These are phyloP conservation scores for Arothron firmamentum DNA, from an alignment of 2,113 vertebrate species.

Conservation along the genomic window DNA sequence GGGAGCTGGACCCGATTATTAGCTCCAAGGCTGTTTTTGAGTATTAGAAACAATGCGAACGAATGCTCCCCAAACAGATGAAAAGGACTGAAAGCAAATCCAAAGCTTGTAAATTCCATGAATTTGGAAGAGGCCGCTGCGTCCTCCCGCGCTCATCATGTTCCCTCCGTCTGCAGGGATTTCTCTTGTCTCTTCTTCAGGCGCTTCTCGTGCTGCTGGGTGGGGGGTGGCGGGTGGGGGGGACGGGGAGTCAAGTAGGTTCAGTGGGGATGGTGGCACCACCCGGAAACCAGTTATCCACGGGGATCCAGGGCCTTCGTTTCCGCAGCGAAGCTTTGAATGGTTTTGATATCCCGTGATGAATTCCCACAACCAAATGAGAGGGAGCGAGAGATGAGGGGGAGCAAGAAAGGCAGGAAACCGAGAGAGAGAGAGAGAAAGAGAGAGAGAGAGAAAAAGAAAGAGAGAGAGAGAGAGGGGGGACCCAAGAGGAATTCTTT, in stretches of 20 bases:
- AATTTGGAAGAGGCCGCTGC: conserved; percentile 17
- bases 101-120: conserved; percentile 17
- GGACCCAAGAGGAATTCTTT: conserved; percentile 60
- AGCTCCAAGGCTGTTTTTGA: not conserved
- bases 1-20: not conserved
- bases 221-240: too few relatives aligned
- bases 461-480: conserved; percentile 38
- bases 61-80: not conserved
- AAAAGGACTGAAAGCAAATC: not conserved
- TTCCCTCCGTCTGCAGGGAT: conserved; percentile 19
- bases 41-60: not conserved
- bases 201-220: conserved; percentile 11
- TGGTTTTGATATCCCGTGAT: conserved; percentile 63
- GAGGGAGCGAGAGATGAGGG: conserved; percentile 23
- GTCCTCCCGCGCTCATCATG: not conserved
- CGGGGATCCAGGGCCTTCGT: conserved; percentile 38
- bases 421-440: conserved; percentile 37
- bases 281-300: conserved; percentile 61
- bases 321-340: conserved; percentile 43
- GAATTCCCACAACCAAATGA: conserved; percentile 64
- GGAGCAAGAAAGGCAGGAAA: conserved; percentile 23
- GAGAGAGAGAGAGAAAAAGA: conserved; percentile 28
- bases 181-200: conserved; percentile 42
- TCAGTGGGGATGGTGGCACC: conserved; percentile 49
- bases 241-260: conserved; percentile 52